phyloP scores from a whole-genome alignment of 2,888 invertebrate species.

The Rotaria macrura region DNA sequence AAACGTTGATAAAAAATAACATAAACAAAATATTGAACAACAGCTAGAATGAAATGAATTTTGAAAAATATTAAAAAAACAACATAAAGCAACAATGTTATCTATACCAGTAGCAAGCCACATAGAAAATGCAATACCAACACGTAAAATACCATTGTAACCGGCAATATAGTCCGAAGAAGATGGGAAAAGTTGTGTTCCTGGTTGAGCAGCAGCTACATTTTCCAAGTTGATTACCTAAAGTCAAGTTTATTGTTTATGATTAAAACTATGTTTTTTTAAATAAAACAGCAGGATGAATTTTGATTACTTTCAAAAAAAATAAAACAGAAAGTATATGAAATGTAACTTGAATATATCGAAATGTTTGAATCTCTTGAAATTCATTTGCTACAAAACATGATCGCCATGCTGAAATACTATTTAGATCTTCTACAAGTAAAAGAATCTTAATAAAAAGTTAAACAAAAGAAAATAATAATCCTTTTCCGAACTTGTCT shows the following conservation, averaged over 20 bases:
- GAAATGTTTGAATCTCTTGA: slow-evolving; percentile 63
- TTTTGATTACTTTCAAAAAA: slow-evolving; percentile 50
- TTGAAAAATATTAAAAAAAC: no score
- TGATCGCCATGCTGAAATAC: slow-evolving; percentile 65
- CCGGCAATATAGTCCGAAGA: slow-evolving; percentile 9
- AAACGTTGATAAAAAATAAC: slow-evolving; percentile 59
- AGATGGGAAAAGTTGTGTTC: not conserved
- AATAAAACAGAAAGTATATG: slow-evolving; percentile 57
- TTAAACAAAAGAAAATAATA: not conserved
- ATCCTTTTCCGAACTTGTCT: slow-evolving; percentile 27
- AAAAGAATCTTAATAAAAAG: no score
- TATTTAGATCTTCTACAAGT: not conserved
- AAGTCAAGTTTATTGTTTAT: not conserved
- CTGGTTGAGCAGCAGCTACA: slow-evolving; percentile 16
- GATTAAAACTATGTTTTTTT: no score
- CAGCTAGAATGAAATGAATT: not conserved
- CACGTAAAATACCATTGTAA: slow-evolving; percentile 28
- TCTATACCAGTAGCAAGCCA: slow-evolving; percentile 37
- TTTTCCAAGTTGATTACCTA: slow-evolving; percentile 29
- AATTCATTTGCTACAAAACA: slow-evolving; percentile 73
- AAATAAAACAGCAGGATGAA: no score
- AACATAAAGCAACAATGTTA: no score
- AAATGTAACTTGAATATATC: slow-evolving; percentile 54
- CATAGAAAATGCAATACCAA: slow-evolving; percentile 30
- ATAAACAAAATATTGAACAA: slow-evolving; percentile 56